phyloP scores from a whole-genome alignment of 2,113 vertebrate species.

The Bungarus multicinctus region DNA sequence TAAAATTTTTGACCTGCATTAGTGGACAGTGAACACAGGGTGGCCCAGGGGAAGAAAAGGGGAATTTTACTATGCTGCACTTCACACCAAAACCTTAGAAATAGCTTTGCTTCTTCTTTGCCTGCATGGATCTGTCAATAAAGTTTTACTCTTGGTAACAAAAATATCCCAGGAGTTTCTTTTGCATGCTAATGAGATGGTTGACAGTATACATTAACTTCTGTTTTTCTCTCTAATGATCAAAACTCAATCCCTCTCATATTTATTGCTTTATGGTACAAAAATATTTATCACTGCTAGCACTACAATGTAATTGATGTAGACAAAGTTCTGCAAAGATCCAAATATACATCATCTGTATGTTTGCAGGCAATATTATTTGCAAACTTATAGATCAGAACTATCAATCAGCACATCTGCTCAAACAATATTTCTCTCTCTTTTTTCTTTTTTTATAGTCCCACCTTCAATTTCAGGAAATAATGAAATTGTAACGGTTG shows the following conservation, averaged over 20 bases:
- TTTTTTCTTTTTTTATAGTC: conserved; percentile 60
- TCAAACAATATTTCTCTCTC: neutral
- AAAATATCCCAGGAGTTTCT: neutral
- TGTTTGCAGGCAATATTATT: neutral
- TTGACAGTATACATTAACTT: neutral
- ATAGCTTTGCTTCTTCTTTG: too few relatives aligned
- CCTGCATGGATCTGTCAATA: neutral
- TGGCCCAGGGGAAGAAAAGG: too few relatives aligned
- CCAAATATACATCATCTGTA: neutral
- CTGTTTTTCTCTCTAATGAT: neutral
- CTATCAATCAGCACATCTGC: neutral
- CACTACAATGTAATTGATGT: neutral
- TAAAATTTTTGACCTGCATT: too few relatives aligned
- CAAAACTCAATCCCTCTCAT: neutral
- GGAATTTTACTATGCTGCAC: too few relatives aligned
- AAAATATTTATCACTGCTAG: neutral
- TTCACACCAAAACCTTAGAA: too few relatives aligned
- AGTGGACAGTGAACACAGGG: too few relatives aligned
- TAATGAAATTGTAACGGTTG: conserved; percentile 76
- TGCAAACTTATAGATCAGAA: neutral
- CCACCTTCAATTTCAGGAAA: conserved; percentile 86
- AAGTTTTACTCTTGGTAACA: neutral
- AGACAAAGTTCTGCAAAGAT: neutral
- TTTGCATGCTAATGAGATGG: neutral
- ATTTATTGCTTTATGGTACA: neutral